phyloP scores from a whole-genome alignment of 2,113 vertebrate genomes.

The Poicephalus gulielmi region DNA sequence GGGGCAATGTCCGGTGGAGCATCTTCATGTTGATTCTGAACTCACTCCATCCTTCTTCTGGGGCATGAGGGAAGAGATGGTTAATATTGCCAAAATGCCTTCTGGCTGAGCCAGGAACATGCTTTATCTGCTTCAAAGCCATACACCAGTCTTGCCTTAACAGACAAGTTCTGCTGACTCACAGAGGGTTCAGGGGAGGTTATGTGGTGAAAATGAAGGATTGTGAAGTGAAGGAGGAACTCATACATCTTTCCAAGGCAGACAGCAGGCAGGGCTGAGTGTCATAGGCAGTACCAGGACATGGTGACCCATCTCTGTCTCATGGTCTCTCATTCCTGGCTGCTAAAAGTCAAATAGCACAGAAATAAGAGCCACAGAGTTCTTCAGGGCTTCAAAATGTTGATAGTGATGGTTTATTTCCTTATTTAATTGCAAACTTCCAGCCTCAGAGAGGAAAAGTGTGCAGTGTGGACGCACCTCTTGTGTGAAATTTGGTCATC shows the following conservation, averaged over 20 bases:
- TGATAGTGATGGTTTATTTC: background rate
- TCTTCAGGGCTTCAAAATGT: background rate
- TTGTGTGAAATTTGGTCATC: background rate
- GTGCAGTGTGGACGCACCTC: background rate
- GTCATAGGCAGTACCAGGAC: background rate
- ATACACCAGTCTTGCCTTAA: background rate
- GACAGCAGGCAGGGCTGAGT: background rate
- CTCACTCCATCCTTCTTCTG: background rate
- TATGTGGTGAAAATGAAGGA: background rate
- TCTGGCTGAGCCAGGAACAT: background rate
- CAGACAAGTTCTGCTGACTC: background rate
- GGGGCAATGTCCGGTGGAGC: background rate
- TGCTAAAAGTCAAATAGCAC: background rate
- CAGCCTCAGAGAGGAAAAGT: background rate
- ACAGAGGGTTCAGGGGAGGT: background rate
- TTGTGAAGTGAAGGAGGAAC: background rate
- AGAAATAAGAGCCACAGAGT: background rate
- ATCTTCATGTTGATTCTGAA: background rate
- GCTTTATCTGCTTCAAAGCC: background rate
- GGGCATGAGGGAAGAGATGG: background rate
- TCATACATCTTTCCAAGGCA: background rate
- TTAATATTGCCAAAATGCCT: background rate
- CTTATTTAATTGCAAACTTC: background rate
- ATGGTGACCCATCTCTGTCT: background rate
- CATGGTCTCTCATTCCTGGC: rapidly evolving